These are phyloP conservation scores for Azemiops feae DNA, from an alignment of 2,113 vertebrate genomes.

Conservation along the genomic window DNA sequence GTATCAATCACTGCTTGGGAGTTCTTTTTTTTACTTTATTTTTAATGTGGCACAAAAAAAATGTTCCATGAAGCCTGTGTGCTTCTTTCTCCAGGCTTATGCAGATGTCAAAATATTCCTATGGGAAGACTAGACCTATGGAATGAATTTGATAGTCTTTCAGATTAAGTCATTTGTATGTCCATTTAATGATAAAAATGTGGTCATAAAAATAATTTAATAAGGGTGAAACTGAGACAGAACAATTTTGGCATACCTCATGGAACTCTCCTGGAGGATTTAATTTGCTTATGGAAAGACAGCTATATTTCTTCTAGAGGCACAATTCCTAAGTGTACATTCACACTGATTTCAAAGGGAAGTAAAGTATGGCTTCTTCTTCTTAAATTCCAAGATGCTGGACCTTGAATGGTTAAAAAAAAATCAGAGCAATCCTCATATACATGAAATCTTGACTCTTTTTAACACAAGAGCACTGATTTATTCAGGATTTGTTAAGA, in stretches of 20 bases:
- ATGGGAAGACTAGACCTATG: neutral
- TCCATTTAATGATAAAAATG: conserved; percentile 24
- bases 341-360: conserved; percentile 10
- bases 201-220: conserved; percentile 22
- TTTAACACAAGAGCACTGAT: neutral
- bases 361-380: neutral
- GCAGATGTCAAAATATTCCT: conserved; percentile 1
- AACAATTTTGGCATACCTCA: conserved; percentile 4
- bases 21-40: neutral
- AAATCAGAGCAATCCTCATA: neutral
- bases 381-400: neutral
- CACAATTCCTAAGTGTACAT: neutral
- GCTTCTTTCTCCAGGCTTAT: conserved; percentile 17
- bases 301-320: neutral
- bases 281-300: neutral
- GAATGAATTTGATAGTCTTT: conserved; percentile 39
- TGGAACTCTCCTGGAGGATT: neutral
- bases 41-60: neutral
- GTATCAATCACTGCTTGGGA: neutral
- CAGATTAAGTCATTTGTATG: conserved; percentile 41
- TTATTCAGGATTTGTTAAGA: neutral
- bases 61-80: neutral
- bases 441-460: neutral
- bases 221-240: conserved; percentile 28
- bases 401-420: neutral